phyloP scores from a whole-genome alignment of 2,797 vertebrate genomes.

The Eospalax fontanierii region DNA sequence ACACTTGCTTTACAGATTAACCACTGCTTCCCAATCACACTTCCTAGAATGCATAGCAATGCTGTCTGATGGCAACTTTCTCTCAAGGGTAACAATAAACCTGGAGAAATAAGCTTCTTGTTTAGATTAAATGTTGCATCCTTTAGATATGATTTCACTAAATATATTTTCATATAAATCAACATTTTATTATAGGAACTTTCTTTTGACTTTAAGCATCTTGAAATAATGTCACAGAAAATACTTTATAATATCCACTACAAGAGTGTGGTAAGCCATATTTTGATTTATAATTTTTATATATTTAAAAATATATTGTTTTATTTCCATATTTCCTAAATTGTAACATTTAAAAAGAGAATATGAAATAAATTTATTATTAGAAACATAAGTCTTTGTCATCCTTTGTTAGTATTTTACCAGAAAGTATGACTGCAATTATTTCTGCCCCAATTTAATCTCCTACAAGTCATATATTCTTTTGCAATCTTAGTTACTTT shows the following conservation, averaged over 20 bases:
- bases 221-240: not conserved
- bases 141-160: conserved; percentile 14
- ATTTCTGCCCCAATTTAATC: conserved; percentile 75
- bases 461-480: conserved; percentile 83
- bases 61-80: not conserved
- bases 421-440: conserved; percentile 71
- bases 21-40: not conserved
- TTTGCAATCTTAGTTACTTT: conserved; percentile 79
- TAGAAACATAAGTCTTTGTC: conserved; percentile 81
- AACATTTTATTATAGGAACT: not conserved
- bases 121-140: not conserved
- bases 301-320: conserved; percentile 77
- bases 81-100: not conserved
- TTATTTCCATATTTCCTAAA: conserved; percentile 70
- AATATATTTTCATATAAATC: not conserved
- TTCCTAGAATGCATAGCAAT: not conserved
- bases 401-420: conserved; percentile 84
- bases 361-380: conserved; percentile 81
- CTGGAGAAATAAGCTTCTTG: not conserved
- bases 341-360: conserved; percentile 78
- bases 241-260: not conserved
- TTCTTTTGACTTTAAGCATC: conserved; percentile 35
- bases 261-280: not conserved
- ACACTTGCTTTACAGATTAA: not conserved
- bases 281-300: conserved; percentile 36